These are phyloP conservation scores for Paramuricea clavata DNA, from an alignment of 92 coral and sea anemone species.

Conservation along the genomic window DNA sequence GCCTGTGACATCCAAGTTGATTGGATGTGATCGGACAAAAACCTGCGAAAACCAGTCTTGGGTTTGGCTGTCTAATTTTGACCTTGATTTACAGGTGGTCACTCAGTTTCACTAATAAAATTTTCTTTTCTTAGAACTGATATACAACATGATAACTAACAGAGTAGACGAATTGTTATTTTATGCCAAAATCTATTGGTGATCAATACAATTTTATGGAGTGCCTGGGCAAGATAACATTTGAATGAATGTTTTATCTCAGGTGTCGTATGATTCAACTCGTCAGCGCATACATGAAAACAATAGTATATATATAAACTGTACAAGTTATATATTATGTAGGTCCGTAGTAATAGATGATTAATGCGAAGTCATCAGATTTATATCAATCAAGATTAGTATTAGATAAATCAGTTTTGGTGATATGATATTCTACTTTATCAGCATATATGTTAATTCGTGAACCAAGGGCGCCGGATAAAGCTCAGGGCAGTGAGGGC, in stretches of 20 bases:
- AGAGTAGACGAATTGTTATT: constrained; percentile 19
- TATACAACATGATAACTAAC: constrained; percentile 2
- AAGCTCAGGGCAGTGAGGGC: background rate
- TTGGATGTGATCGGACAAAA: background rate
- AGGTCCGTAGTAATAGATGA: constrained; percentile 7
- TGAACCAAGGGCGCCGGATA: background rate
- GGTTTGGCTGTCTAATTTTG: background rate
- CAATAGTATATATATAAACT: constrained; percentile 16
- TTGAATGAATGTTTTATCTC: constrained; percentile 14
- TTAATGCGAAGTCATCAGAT: constrained; percentile 1
- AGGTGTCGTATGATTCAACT: constrained; percentile 6
- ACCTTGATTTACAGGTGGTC: background rate
- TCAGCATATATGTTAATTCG: background rate
- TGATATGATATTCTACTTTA: constrained; percentile 4
- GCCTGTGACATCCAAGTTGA: background rate
- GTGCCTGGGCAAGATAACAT: constrained; percentile 3
- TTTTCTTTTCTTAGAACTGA: constrained; percentile 15
- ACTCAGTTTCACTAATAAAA: background rate
- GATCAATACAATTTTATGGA: constrained; percentile 26
- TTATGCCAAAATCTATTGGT: constrained; percentile 11
- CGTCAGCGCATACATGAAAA: constrained; percentile 17
- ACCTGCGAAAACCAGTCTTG: background rate
- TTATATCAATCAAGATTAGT: background rate
- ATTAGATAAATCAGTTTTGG: constrained; percentile 6
- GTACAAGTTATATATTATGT: background rate